These are phyloP conservation scores for Pangasius sanitwongsei DNA, from an alignment of 2,797 vertebrate genomes.

Conservation along the genomic window DNA sequence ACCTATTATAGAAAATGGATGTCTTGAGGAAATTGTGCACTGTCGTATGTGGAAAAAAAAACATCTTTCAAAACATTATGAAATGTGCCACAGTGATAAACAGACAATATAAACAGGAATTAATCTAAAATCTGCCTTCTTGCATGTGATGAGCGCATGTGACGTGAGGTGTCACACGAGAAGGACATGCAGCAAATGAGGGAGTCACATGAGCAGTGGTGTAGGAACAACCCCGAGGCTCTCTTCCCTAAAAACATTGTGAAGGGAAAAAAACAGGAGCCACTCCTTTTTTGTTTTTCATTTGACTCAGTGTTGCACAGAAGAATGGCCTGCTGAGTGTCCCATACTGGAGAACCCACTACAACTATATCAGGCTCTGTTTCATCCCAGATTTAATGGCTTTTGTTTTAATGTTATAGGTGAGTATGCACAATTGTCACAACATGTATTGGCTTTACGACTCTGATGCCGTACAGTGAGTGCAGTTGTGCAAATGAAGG, in stretches of 20 bases:
- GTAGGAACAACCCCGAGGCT: slow-evolving; percentile 56
- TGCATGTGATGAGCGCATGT: slow-evolving; percentile 72
- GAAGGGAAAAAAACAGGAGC: not conserved
- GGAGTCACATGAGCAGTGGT: slow-evolving; percentile 70
- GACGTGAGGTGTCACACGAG: slow-evolving; percentile 72
- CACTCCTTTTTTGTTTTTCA: slow-evolving; percentile 30
- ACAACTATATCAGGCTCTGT: not conserved
- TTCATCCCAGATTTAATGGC: not conserved
- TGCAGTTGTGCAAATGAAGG: slow-evolving; percentile 11
- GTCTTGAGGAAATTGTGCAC: not conserved
- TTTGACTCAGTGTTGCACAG: slow-evolving; percentile 35
- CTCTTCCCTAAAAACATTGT: slow-evolving; percentile 55
- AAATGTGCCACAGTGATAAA: slow-evolving; percentile 37
- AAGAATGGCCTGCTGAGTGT: slow-evolving; percentile 3
- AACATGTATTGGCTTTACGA: slow-evolving; percentile 15
- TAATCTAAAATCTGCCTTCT: slow-evolving; percentile 66
- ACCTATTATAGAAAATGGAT: not conserved
- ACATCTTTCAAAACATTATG: slow-evolving; percentile 3
- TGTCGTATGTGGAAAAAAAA: not conserved
- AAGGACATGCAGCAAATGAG: slow-evolving; percentile 59
- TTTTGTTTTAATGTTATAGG: slow-evolving; percentile 14
- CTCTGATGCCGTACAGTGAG: not conserved
- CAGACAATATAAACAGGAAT: slow-evolving; percentile 58
- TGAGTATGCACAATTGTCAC: slow-evolving; percentile 18
- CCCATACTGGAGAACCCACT: too few species aligned